Evolutionary conservation across 1,140 invertebrate genomes (phyloP).

Genomic region (honey bee (Apis mellifera)): Amel_HAv3.1 CM009933.2:12590501-12591000

Average conservation of each 20-base stretch:
- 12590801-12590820: slow-evolving; percentile 33
- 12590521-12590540: background rate
- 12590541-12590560: background rate
- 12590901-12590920: background rate
- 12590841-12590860: slow-evolving; percentile 40
- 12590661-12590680: background rate
- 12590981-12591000: background rate
- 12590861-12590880: slow-evolving; percentile 31
- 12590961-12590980: background rate
- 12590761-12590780: slow-evolving; percentile 3
- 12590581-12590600: background rate
- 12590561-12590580: background rate
- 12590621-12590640: background rate
- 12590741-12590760: slow-evolving; percentile 12
- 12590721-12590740: background rate
- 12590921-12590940: background rate
- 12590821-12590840: slow-evolving; percentile 5
- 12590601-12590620: background rate
- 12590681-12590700: background rate
- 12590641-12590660: background rate
- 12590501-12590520: background rate
- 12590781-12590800: slow-evolving; percentile 16
- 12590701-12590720: background rate
- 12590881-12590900: slow-evolving; percentile 46
- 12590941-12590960: background rate